Evolutionary conservation across 2,888 invertebrate species (phyloP).

Genomic region (Polyploca ridens): DNA sequence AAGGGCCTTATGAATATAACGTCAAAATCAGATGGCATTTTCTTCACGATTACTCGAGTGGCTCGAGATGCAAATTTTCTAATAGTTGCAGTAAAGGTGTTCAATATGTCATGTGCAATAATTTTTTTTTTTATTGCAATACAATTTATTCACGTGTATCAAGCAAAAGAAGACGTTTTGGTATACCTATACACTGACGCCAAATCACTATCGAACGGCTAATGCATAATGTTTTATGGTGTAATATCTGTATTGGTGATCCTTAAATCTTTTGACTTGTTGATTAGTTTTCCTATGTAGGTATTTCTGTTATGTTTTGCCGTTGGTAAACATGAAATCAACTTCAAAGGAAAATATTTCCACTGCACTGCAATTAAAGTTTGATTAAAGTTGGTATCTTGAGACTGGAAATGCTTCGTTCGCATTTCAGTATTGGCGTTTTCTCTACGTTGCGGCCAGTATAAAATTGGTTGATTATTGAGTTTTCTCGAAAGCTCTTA

Average conservation of each 20-base stretch:
- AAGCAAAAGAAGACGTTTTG: not conserved
- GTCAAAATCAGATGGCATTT: not conserved
- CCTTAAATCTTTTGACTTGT: not conserved
- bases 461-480: constrained; percentile 1
- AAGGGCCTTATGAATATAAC: not conserved
- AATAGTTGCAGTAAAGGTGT: not conserved
- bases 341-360: not conserved
- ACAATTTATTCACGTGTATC: not conserved
- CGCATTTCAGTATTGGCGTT: not conserved
- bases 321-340: not conserved
- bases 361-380: constrained; percentile 4
- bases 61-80: not conserved
- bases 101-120: not conserved
- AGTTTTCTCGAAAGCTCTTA: not conserved
- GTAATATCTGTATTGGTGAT: no score
- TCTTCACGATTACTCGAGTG: not conserved
- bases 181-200: not conserved
- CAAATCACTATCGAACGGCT: not conserved
- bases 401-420: not conserved
- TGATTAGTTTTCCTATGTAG: not conserved
- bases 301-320: not conserved
- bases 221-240: not conserved
- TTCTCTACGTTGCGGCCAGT: not conserved
- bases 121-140: no score
- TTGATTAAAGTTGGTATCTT: not conserved